Conservation (phyloP, 2,113 vertebrate species). For the Mellivora capensis region DNA sequence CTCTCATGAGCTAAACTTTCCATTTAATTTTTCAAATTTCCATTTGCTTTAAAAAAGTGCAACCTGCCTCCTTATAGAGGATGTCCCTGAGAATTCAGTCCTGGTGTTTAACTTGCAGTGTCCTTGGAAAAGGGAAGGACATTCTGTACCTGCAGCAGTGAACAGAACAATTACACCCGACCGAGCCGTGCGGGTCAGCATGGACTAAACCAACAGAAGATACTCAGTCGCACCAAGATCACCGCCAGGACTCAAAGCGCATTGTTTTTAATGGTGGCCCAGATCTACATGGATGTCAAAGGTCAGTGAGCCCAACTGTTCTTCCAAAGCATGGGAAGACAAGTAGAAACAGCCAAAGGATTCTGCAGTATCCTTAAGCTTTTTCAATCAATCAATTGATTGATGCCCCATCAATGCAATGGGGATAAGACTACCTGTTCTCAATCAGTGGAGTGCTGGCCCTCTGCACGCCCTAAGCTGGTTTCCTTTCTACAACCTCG, state of each 20-base stretch:
- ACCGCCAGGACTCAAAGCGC: not conserved
- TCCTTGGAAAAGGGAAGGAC: not conserved
- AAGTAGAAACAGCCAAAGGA: not conserved
- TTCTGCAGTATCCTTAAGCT: not conserved
- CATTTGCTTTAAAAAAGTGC: not conserved
- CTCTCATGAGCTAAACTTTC: not conserved
- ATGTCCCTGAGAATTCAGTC: not conserved
- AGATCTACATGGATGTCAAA: not conserved
- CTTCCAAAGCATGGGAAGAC: not conserved
- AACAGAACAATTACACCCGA: not conserved
- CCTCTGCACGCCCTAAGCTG: not conserved
- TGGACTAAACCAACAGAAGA: not conserved
- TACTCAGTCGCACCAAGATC: not conserved
- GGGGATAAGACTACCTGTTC: not conserved
- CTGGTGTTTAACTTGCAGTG: not conserved
- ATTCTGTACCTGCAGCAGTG: not conserved
- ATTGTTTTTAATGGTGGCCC: not conserved
- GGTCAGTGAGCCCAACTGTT: not conserved
- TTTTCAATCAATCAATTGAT: too few relatives aligned
- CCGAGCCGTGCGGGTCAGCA: not conserved
- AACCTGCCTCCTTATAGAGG: not conserved
- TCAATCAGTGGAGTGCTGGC: not conserved
- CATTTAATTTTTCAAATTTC: not conserved
- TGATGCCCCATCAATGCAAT: not conserved
- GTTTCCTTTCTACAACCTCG: not conserved